Conservation (phyloP, 2,888 invertebrate genomes). For the Parnassius orleans region DNA sequence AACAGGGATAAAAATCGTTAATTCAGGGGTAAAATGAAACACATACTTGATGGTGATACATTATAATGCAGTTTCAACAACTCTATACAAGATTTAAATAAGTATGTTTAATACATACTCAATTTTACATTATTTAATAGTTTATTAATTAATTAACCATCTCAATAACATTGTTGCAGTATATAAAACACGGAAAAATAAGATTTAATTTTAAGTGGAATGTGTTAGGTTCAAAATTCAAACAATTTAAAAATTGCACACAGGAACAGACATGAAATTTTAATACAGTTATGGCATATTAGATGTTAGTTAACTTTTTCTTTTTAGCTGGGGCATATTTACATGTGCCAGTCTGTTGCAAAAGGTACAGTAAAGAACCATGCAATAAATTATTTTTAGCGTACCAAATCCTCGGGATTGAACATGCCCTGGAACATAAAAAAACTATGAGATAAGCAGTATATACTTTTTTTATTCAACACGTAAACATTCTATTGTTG, state of each 20-base stretch:
- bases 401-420: constrained; percentile 90
- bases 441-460: not conserved
- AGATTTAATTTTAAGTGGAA: constrained; percentile 32
- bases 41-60: constrained; percentile 44
- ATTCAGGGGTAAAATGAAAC: constrained; percentile 45
- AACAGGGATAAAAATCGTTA: constrained; percentile 26
- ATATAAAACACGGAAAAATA: constrained; percentile 11
- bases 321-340: constrained; percentile 46
- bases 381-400: constrained; percentile 67
- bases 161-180: constrained; percentile 17
- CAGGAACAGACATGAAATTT: constrained; percentile 44
- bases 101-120: constrained; percentile 53
- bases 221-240: constrained; percentile 32
- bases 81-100: constrained; percentile 55
- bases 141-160: constrained; percentile 32
- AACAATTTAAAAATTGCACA: constrained; percentile 57
- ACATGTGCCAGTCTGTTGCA: constrained; percentile 56
- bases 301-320: constrained; percentile 35
- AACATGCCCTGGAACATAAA: constrained; percentile 89
- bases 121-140: constrained; percentile 41
- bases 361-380: constrained; percentile 54
- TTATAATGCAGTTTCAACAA: constrained; percentile 68
- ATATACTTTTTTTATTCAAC: too few relatives aligned
- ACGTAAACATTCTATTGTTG: too few relatives aligned
- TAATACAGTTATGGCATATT: constrained; percentile 26